These are phyloP conservation scores for Microctenopoma lineatum DNA, from an alignment of 2,797 vertebrate genomes.

Conservation along the genomic window DNA sequence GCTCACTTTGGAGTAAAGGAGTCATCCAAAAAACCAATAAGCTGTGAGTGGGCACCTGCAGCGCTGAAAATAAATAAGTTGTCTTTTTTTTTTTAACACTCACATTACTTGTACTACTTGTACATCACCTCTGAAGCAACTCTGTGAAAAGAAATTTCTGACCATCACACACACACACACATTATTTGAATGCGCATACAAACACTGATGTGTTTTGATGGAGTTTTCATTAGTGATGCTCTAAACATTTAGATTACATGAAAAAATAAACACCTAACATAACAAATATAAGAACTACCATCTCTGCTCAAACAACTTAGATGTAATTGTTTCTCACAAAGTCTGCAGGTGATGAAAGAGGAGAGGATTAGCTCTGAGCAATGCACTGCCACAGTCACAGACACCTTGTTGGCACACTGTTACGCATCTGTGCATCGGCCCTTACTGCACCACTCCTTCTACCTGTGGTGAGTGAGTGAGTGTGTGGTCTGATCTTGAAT, in stretches of 20 bases:
- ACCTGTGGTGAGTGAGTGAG: conserved; percentile 26
- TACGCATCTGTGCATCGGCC: conserved; percentile 63
- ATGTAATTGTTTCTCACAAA: conserved; percentile 22
- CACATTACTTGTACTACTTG: conserved; percentile 58
- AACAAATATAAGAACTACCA: not conserved
- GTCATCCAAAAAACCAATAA: conserved; percentile 79
- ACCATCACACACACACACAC: conserved; percentile 3
- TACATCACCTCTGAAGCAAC: conserved; percentile 45
- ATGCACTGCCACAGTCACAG: conserved; percentile 50
- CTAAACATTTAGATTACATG: not conserved
- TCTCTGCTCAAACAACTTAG: not conserved
- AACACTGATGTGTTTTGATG: not conserved
- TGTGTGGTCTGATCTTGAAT: conserved; percentile 62
- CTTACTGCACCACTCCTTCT: conserved; percentile 56
- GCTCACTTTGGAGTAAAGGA: conserved; percentile 72
- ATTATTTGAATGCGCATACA: not conserved
- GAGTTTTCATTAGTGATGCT: too few relatives aligned
- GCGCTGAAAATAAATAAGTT: conserved; percentile 78
- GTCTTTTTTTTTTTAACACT: conserved; percentile 47
- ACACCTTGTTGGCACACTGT: conserved; percentile 55
- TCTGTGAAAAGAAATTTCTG: conserved; percentile 42
- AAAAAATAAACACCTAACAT: too few relatives aligned
- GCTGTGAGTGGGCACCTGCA: conserved; percentile 74
- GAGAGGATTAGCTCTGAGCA: conserved; percentile 52
- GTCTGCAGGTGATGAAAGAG: conserved; percentile 47